These are phyloP conservation scores for Protaetia brevitarsis DNA, from an alignment of 1,140 invertebrate genomes.

Conservation along the genomic window DNA sequence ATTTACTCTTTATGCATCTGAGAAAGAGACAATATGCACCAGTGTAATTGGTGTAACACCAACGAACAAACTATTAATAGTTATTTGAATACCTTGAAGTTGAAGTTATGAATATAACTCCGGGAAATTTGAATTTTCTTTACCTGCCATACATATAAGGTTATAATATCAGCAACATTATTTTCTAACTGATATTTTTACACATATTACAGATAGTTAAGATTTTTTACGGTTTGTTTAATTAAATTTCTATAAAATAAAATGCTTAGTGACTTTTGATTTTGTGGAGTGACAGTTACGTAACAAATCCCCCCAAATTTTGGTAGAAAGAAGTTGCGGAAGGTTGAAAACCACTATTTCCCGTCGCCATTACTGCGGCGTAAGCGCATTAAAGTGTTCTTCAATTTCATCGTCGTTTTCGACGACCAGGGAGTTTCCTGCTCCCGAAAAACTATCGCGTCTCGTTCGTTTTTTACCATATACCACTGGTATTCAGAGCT, in stretches of 20 bases:
- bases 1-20: too few species aligned
- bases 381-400: constrained; percentile 50
- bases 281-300: constrained; percentile 3
- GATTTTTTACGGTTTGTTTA: too few species aligned
- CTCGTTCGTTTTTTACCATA: constrained; percentile 25
- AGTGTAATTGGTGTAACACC: too few species aligned
- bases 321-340: not conserved
- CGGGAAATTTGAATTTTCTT: too few species aligned
- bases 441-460: constrained; percentile 27
- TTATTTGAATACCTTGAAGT: too few species aligned
- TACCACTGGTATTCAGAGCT: constrained; percentile 40
- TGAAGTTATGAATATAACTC: too few species aligned
- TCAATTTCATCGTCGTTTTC: constrained; percentile 57
- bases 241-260: not conserved
- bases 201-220: too few species aligned
- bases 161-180: too few species aligned
- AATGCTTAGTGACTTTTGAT: not conserved
- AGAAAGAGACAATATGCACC: too few species aligned
- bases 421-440: constrained; percentile 52
- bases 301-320: constrained; percentile 18
- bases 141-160: too few species aligned
- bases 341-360: constrained; percentile 32
- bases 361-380: constrained; percentile 69
- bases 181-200: not conserved
- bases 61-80: too few species aligned